These are phyloP conservation scores for Champsocephalus gunnari DNA, from an alignment of 2,797 vertebrate species.

Conservation along the genomic window DNA sequence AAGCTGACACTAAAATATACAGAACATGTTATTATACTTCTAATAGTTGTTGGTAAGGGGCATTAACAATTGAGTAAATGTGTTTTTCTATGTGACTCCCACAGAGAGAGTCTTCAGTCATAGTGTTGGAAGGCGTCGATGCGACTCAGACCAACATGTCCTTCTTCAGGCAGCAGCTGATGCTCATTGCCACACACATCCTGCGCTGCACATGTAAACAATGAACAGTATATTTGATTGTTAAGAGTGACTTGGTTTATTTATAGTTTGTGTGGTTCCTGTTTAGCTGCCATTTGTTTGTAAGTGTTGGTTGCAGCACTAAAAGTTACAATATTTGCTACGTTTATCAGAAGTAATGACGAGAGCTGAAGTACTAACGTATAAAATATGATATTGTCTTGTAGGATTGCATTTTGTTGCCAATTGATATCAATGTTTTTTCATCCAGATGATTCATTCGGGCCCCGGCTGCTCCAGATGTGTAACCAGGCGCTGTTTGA, in stretches of 20 bases:
- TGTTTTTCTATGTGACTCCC: background rate
- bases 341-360: background rate
- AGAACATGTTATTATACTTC: too few relatives aligned
- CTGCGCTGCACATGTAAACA: constrained; percentile 88
- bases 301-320: background rate
- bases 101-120: constrained; percentile 89
- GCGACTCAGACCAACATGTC: constrained; percentile 91
- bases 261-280: background rate
- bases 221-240: background rate
- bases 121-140: constrained; percentile 89
- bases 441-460: constrained; percentile 89
- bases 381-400: background rate
- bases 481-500: constrained; percentile 94
- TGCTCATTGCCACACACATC: constrained; percentile 90
- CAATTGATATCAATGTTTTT: background rate
- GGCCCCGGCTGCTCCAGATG: constrained; percentile 89
- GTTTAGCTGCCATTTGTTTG: background rate
- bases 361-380: background rate
- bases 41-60: too few relatives aligned
- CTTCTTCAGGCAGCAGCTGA: constrained; percentile 93
- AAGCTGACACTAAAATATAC: too few relatives aligned
- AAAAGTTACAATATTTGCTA: background rate
- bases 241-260: background rate
- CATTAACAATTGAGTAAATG: background rate
- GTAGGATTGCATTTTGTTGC: background rate